A percentile compares a stretch with the other conserved stretches of the same genome.
Conservation (phyloP, 1,140 invertebrate species). For the Hypsibius dujardini region DNA sequence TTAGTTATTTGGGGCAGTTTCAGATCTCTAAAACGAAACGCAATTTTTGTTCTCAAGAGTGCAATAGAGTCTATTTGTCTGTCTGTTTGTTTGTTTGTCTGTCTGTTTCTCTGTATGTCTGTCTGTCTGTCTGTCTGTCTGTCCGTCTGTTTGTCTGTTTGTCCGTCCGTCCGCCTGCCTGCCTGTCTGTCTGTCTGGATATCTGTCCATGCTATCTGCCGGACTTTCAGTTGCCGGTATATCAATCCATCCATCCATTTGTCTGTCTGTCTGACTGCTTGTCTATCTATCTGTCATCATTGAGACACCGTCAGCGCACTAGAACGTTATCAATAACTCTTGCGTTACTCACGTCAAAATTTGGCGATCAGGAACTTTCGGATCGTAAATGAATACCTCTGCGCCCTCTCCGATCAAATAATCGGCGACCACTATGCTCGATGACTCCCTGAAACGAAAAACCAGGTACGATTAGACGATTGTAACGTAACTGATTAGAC, state of each 20-base stretch:
- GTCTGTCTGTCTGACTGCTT: not conserved
- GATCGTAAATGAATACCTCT: constrained; percentile 83
- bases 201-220: too few species aligned
- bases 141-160: too few species aligned
- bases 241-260: not conserved
- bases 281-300: not conserved
- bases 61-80: too few species aligned
- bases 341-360: not conserved
- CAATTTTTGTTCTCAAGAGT: too few species aligned
- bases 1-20: constrained; percentile 18
- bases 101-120: too few species aligned
- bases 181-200: too few species aligned
- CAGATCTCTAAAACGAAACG: too few species aligned
- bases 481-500: not conserved
- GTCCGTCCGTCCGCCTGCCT: too few species aligned
- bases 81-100: too few species aligned
- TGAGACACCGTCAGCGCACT: constrained; percentile 19
- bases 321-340: constrained; percentile 25
- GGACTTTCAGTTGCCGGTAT: too few species aligned
- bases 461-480: not conserved
- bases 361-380: constrained; percentile 49
- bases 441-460: constrained; percentile 54
- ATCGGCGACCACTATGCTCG: constrained; percentile 79
- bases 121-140: too few species aligned
- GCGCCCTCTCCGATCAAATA: constrained; percentile 90